A percentile compares a stretch with the other conserved stretches of the same genome.
Evolutionary conservation across 2,888 invertebrate species (phyloP).

Genomic region (Baronia brevicornis): DNA sequence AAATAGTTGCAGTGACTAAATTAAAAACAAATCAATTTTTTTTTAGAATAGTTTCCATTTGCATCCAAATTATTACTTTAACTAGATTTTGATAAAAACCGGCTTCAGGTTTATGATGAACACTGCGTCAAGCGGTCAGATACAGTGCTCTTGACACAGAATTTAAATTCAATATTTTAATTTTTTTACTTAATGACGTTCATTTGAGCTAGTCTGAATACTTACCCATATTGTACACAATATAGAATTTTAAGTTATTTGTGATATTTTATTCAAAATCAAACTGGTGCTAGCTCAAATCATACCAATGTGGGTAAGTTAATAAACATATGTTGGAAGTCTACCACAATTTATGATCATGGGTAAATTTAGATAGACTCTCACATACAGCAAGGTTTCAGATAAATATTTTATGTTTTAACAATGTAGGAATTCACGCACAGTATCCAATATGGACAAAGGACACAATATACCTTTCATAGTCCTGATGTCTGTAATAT

Average conservation of each 20-base stretch:
- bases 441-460: conserved; percentile 72
- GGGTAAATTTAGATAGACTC: conserved; percentile 72
- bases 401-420: conserved; percentile 74
- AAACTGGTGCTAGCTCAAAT: conserved; percentile 65
- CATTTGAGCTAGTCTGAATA: conserved; percentile 59
- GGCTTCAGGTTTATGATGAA: conserved; percentile 49
- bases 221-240: conserved; percentile 48
- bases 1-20: conserved; percentile 10
- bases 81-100: conserved; percentile 30
- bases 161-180: conserved; percentile 25
- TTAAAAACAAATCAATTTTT: conserved; percentile 7
- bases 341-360: conserved; percentile 71
- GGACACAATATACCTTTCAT: conserved; percentile 51
- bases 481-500: conserved; percentile 56
- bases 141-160: conserved; percentile 50
- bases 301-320: conserved; percentile 40
- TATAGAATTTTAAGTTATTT: conserved; percentile 22
- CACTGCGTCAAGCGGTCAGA: conserved; percentile 60
- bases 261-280: conserved; percentile 27
- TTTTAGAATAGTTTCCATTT: conserved; percentile 11
- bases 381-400: conserved; percentile 48
- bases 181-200: conserved; percentile 21
- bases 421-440: conserved; percentile 65
- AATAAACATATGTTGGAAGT: conserved; percentile 50
- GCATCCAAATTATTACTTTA: conserved; percentile 28